Conservation (phyloP, 2,797 vertebrate species). For the Pelochelys cantorii region DNA sequence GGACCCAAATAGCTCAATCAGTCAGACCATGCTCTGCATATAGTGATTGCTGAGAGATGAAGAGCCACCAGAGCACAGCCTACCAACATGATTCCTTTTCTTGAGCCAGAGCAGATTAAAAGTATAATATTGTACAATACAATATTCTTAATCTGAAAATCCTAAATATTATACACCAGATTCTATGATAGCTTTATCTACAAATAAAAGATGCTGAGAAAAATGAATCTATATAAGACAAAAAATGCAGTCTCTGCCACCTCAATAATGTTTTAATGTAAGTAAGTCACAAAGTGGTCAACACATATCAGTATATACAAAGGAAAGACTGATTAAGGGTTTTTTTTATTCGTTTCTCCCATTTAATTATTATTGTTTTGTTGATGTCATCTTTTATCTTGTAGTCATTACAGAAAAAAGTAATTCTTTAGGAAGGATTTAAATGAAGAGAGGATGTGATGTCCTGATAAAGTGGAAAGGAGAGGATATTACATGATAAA, state of each 20-base stretch:
- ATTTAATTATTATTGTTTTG: not conserved
- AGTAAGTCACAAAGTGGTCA: no score
- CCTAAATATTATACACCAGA: not conserved
- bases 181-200: not conserved
- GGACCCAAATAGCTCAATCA: not conserved
- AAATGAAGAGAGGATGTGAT: not conserved
- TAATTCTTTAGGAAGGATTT: not conserved
- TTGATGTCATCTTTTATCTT: not conserved
- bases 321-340: not conserved
- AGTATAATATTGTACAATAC: not conserved
- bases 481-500: not conserved
- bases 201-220: not conserved
- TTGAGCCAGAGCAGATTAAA: not conserved
- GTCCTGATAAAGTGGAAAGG: not conserved
- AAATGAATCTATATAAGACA: not conserved
- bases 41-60: not conserved
- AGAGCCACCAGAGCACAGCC: not conserved
- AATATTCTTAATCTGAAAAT: not conserved
- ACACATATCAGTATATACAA: no score
- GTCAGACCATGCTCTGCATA: not conserved
- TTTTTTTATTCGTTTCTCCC: not conserved
- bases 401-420: not conserved
- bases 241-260: not conserved
- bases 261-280: no score
- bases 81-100: not conserved